phyloP scores from a whole-genome alignment of 2,797 vertebrate genomes.

The Protonibea diacanthus region DNA sequence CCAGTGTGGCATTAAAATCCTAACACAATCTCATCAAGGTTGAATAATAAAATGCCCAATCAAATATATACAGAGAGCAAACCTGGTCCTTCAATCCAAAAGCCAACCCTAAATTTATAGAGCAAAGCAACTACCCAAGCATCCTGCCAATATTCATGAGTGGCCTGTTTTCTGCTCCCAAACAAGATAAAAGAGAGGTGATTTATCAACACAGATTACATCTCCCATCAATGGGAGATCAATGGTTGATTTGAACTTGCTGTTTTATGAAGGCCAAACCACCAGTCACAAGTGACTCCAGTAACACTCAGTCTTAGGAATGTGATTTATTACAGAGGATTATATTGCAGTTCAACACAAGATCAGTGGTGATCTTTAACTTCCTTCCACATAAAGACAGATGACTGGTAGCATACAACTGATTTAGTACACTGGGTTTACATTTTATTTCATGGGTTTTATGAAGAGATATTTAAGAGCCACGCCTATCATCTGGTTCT shows the following conservation, averaged over 20 bases:
- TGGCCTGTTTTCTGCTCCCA: slow-evolving; percentile 46
- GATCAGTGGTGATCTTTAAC: slow-evolving; percentile 69
- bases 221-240: slow-evolving; percentile 63
- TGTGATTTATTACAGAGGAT: slow-evolving; percentile 58
- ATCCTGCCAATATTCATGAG: slow-evolving; percentile 45
- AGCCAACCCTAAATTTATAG: slow-evolving; percentile 47
- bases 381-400: slow-evolving; percentile 67
- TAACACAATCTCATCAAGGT: neutral
- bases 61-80: slow-evolving; percentile 19
- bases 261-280: slow-evolving; percentile 65
- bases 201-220: slow-evolving; percentile 69
- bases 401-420: slow-evolving; percentile 50
- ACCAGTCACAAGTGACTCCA: slow-evolving; percentile 51
- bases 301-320: slow-evolving; percentile 45
- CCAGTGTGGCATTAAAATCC: neutral
- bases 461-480: slow-evolving; percentile 61
- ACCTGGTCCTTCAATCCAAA: slow-evolving; percentile 15
- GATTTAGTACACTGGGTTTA: slow-evolving; percentile 66
- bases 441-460: slow-evolving; percentile 68
- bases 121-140: slow-evolving; percentile 32
- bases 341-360: slow-evolving; percentile 67
- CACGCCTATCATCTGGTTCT: slow-evolving; percentile 70
- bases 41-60: slow-evolving; percentile 37
- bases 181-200: slow-evolving; percentile 52
- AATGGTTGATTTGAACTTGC: slow-evolving; percentile 53